A percentile compares a stretch with the other conserved stretches of the same genome.
Conservation (phyloP, 2,888 invertebrate genomes). For the Melikaiella ostensackeni region DNA sequence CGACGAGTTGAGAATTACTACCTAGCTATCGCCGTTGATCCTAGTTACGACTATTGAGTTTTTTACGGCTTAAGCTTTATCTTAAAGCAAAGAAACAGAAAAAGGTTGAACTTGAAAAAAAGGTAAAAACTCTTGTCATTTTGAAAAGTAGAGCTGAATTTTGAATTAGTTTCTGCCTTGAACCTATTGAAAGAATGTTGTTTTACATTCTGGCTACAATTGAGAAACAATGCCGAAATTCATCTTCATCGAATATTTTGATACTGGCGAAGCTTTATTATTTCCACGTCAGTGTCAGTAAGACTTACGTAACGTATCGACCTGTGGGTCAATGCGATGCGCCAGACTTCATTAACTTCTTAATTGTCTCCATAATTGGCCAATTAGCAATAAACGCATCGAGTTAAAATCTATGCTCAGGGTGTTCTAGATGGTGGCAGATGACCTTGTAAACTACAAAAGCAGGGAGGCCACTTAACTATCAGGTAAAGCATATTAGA, state of each 20-base stretch:
- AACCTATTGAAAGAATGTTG: too few species aligned
- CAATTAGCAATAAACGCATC: constrained; percentile 43
- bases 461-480: not conserved
- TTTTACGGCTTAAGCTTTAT: too few species aligned
- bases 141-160: too few species aligned
- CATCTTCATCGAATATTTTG: constrained; percentile 10
- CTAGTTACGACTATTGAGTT: too few species aligned
- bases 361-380: constrained; percentile 48
- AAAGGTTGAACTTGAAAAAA: too few species aligned
- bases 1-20: too few species aligned
- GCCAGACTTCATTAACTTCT: constrained; percentile 49
- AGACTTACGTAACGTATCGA: constrained; percentile 1
- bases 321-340: constrained; percentile 32
- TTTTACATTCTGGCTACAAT: too few species aligned
- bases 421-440: constrained; percentile 1
- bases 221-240: not conserved
- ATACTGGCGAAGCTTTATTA: not conserved
- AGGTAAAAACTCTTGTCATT: too few species aligned
- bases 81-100: too few species aligned
- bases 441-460: constrained; percentile 35
- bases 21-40: too few species aligned
- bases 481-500: not conserved
- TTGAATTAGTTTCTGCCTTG: too few species aligned
- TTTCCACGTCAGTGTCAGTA: not conserved
- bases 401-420: constrained; percentile 3